Percentiles rank a stretch among this genome's conserved stretches.
phyloP scores from a whole-genome alignment of 2,797 vertebrate genomes.

The Otolemur crassicaudatus region DNA sequence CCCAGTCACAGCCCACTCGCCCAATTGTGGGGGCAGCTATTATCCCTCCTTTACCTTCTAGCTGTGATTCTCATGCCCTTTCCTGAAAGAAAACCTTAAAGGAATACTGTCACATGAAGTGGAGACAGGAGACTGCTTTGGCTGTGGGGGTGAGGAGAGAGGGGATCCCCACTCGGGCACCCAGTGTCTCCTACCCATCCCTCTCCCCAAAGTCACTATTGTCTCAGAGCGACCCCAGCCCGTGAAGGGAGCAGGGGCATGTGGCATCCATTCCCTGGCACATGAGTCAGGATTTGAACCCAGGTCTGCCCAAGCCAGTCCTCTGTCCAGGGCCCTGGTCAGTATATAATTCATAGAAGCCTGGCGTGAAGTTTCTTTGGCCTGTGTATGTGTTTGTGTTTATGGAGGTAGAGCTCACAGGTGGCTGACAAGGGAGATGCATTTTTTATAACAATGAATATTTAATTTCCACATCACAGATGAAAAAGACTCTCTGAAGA shows the following conservation, averaged over 20 bases:
- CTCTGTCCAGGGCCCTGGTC: neutral
- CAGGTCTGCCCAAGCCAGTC: neutral
- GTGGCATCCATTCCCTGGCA: neutral
- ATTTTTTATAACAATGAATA: constrained; percentile 82
- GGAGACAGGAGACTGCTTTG: neutral
- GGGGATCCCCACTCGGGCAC: neutral
- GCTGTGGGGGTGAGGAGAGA: neutral
- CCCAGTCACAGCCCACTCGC: too few species aligned
- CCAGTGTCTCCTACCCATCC: neutral
- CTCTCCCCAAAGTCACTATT: neutral
- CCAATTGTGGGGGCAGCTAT: neutral
- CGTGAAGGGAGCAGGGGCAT: fast-evolving
- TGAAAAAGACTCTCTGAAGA: constrained; percentile 79
- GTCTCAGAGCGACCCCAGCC: neutral
- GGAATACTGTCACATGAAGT: neutral
- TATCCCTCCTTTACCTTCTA: neutral
- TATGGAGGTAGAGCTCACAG: constrained; percentile 69
- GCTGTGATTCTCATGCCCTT: neutral
- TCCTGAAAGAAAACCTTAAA: neutral
- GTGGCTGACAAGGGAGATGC: constrained; percentile 73
- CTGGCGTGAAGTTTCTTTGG: neutral
- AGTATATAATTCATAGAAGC: constrained; percentile 66
- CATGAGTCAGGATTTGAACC: neutral
- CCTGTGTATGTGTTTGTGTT: constrained; percentile 57
- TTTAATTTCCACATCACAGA: constrained; percentile 81